Percentiles rank a stretch among this genome's conserved stretches.
Evolutionary conservation across 2,888 invertebrate genomes (phyloP).

Genomic region (Cyclophora albipunctata): DNA sequence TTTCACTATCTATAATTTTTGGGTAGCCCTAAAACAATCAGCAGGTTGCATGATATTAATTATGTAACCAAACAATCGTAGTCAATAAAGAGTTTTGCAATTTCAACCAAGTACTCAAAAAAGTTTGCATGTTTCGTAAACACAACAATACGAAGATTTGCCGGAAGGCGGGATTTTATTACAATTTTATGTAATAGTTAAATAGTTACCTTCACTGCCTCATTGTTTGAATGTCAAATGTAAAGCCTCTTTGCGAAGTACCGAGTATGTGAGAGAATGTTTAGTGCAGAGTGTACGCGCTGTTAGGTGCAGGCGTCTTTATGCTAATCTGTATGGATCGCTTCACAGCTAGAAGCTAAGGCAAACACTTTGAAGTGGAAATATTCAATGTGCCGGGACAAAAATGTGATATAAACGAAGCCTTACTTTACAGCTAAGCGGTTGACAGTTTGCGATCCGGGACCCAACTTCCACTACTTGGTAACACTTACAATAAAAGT

Average conservation of each 20-base stretch:
- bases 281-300: too few relatives aligned
- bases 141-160: conserved; percentile 15
- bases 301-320: too few relatives aligned
- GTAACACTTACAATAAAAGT: too few relatives aligned
- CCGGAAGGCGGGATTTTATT: conserved; percentile 17
- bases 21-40: conserved; percentile 33
- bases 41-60: conserved; percentile 13
- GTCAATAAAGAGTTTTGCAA: not conserved
- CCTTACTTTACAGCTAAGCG: too few relatives aligned
- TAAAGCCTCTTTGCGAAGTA: not conserved
- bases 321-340: too few relatives aligned
- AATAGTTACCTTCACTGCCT: conserved; percentile 9
- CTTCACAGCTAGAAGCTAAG: too few relatives aligned
- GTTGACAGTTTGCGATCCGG: too few relatives aligned
- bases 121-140: conserved; percentile 9
- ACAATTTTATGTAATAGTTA: conserved; percentile 15
- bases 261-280: conserved; percentile 21
- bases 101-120: conserved; percentile 4
- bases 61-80: conserved; percentile 3
- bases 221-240: conserved; percentile 1
- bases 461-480: too few relatives aligned
- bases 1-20: conserved; percentile 49
- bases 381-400: too few relatives aligned
- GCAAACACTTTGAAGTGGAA: too few relatives aligned
- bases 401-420: too few relatives aligned